Evolutionary conservation across 2,888 invertebrate species (phyloP).

Genomic region (Trilocha varians): DNA sequence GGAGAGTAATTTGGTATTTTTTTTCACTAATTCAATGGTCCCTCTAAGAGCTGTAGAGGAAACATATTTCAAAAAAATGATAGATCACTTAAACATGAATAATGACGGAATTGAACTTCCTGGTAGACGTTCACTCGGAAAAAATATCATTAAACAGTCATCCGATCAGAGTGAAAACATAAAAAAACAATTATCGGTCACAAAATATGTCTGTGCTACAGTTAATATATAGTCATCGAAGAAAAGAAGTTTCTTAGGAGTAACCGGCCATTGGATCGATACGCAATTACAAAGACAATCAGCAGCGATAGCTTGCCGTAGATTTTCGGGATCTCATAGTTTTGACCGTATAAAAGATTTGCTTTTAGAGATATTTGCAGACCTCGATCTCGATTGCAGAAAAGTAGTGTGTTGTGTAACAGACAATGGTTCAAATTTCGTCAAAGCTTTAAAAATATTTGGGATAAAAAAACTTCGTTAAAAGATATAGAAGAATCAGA

Average conservation of each 20-base stretch:
- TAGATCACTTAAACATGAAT: conserved; percentile 11
- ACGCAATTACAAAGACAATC: conserved; percentile 10
- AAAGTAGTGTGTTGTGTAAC: conserved; percentile 10
- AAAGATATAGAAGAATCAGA: background rate
- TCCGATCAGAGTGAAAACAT: too few species aligned
- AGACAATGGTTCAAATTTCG: conserved; percentile 10
- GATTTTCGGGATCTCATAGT: conserved; percentile 10
- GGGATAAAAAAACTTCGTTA: conserved; percentile 2
- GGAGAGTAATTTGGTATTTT: conserved; percentile 9
- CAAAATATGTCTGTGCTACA: conserved; percentile 11
- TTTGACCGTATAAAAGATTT: conserved; percentile 9
- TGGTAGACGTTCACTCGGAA: too few species aligned
- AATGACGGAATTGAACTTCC: too few species aligned
- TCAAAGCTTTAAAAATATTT: conserved; percentile 10
- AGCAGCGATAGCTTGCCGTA: conserved; percentile 11
- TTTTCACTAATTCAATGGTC: conserved; percentile 13
- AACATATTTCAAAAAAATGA: conserved; percentile 11
- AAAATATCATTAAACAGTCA: too few species aligned
- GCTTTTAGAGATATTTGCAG: conserved; percentile 8
- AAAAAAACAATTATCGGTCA: conserved; percentile 5
- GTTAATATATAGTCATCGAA: conserved; percentile 14
- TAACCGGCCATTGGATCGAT: conserved; percentile 15
- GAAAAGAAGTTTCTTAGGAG: conserved; percentile 13
- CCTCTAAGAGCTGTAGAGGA: conserved; percentile 9
- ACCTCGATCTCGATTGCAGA: conserved; percentile 6